phyloP scores from a whole-genome alignment of 2,888 invertebrate genomes.

The Andrena flavipes region DNA sequence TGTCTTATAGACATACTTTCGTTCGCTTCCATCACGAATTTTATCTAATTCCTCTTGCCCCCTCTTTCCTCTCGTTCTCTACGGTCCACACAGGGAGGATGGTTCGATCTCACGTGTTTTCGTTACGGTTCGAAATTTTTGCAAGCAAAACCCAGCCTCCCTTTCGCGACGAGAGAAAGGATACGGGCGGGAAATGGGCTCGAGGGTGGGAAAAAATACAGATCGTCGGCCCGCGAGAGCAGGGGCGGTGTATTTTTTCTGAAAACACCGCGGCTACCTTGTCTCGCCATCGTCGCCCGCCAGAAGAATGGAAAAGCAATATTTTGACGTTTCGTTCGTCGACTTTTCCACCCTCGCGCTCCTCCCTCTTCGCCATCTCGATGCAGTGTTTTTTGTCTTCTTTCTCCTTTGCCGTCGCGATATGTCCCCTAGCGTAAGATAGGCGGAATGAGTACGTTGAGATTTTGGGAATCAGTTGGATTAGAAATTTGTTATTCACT shows the following conservation, averaged over 20 bases:
- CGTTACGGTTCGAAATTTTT: slow-evolving; percentile 76
- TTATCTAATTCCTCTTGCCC: too few species aligned
- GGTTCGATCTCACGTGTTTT: slow-evolving; percentile 72
- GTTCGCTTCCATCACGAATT: background rate
- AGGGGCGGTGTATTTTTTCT: slow-evolving; percentile 81
- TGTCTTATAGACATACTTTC: background rate
- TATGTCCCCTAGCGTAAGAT: background rate
- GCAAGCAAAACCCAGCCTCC: slow-evolving; percentile 64
- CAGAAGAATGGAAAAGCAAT: slow-evolving; percentile 84
- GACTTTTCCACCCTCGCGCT: slow-evolving; percentile 59
- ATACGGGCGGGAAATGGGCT: slow-evolving; percentile 45
- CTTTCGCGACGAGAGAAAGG: slow-evolving; percentile 39
- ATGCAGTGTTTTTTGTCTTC: slow-evolving; percentile 10
- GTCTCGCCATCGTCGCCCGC: slow-evolving; percentile 74
- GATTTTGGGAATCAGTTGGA: background rate
- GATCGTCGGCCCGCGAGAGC: slow-evolving; percentile 72
- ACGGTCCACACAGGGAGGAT: slow-evolving; percentile 10
- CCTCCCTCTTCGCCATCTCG: slow-evolving; percentile 11
- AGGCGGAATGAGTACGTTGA: background rate
- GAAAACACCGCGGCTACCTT: slow-evolving; percentile 80
- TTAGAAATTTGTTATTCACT: background rate
- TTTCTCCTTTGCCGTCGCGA: background rate
- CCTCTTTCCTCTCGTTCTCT: background rate
- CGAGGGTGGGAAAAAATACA: slow-evolving; percentile 74
- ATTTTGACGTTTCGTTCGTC: slow-evolving; percentile 81